phyloP scores from a whole-genome alignment of 2,797 vertebrate species.

The Phoebastria nigripes region DNA sequence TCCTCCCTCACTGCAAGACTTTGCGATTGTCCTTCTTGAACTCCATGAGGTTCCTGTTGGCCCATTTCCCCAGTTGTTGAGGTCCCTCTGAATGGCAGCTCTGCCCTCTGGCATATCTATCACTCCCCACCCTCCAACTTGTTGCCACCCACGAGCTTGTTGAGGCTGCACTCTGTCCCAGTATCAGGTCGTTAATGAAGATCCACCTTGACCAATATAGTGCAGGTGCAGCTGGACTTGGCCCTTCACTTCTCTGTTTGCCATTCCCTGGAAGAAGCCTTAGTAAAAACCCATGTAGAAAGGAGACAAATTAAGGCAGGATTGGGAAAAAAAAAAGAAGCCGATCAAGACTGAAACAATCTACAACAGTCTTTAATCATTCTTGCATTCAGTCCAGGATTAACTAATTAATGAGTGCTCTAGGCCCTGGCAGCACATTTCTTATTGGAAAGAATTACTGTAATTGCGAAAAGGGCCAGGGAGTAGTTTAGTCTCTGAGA shows the following conservation, averaged over 20 bases:
- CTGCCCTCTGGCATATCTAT: background rate
- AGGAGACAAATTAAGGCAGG: background rate
- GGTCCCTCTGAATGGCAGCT: background rate
- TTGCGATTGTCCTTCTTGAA: background rate
- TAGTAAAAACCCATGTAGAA: background rate
- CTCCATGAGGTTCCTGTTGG: background rate
- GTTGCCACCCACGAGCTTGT: background rate
- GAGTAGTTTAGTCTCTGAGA: conserved; percentile 27
- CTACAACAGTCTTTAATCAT: background rate
- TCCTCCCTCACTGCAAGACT: background rate
- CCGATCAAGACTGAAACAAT: background rate
- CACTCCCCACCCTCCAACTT: background rate
- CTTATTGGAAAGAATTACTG: conserved; percentile 17
- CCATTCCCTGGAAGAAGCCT: background rate
- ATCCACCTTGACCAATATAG: background rate
- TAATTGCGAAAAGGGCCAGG: background rate
- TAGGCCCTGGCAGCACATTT: background rate
- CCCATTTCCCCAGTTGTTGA: background rate
- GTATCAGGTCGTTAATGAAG: background rate
- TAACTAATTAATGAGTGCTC: conserved; percentile 25
- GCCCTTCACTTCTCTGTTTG: background rate
- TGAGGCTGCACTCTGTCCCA: background rate
- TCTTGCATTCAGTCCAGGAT: background rate
- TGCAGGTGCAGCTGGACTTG: background rate
- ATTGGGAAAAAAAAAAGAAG: background rate